A percentile compares a stretch with the other conserved stretches of the same genome.
phyloP scores from a whole-genome alignment of 2,113 vertebrate species.

The Cottus gobio region DNA sequence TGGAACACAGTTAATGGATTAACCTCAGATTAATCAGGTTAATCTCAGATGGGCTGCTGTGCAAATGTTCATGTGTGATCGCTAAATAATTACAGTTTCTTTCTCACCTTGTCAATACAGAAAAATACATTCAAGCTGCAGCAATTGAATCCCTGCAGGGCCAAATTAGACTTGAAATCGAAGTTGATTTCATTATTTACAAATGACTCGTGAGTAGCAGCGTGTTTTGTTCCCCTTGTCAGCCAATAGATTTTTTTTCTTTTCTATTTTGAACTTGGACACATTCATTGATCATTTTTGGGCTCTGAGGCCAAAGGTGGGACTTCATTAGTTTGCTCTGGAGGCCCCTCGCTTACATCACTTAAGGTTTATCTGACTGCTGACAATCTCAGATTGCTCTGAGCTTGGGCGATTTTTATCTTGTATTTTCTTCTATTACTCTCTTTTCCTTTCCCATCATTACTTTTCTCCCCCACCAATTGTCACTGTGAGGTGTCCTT shows the following conservation, averaged over 20 bases:
- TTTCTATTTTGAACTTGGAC: constrained; percentile 31
- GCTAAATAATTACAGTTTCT: constrained; percentile 3
- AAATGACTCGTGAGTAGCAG: constrained; percentile 25
- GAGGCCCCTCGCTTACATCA: constrained; percentile 39
- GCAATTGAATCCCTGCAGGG: not conserved
- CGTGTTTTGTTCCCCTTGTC: constrained; percentile 23
- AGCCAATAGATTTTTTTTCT: constrained; percentile 34
- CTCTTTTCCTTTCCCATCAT: constrained; percentile 26
- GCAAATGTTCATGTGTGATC: constrained; percentile 1
- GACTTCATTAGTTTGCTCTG: constrained; percentile 59
- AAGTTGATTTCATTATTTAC: constrained; percentile 43
- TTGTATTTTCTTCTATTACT: constrained; percentile 8
- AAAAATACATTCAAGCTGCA: not conserved
- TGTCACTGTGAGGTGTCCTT: constrained; percentile 45
- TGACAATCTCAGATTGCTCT: constrained; percentile 10
- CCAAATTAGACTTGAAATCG: constrained; percentile 23
- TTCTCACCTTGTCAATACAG: not conserved
- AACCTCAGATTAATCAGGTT: no score
- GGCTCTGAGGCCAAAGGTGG: constrained; percentile 51
- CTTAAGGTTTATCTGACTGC: constrained; percentile 10
- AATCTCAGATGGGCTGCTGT: constrained; percentile 2
- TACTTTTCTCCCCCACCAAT: not conserved
- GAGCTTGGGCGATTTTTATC: not conserved
- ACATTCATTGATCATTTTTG: constrained; percentile 43
- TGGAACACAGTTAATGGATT: constrained; percentile 16